Evolutionary conservation across 2,113 vertebrate species (phyloP).

Genomic region (Epinephelus fuscoguttatus): DNA sequence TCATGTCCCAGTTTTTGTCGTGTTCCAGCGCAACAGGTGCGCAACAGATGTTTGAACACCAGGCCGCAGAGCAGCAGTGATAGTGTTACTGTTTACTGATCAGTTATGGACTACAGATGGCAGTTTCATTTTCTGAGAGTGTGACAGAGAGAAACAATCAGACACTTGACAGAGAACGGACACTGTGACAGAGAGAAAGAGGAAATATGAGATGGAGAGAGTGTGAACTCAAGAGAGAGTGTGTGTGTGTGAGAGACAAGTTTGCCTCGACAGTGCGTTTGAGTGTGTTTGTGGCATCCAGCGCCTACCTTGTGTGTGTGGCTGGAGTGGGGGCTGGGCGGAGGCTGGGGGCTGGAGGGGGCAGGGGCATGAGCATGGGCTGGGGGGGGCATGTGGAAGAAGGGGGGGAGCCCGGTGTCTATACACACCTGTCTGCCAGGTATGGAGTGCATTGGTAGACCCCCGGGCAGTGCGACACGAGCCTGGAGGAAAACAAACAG

Average conservation of each 20-base stretch:
- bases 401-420: slow-evolving; percentile 81
- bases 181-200: not conserved
- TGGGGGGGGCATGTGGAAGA: slow-evolving; percentile 82
- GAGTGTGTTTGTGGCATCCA: slow-evolving; percentile 41
- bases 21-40: slow-evolving; percentile 8
- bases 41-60: slow-evolving; percentile 6
- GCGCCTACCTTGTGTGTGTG: slow-evolving; percentile 83
- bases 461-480: slow-evolving; percentile 77
- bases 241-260: slow-evolving; percentile 26
- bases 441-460: slow-evolving; percentile 82
- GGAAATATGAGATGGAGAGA: slow-evolving; percentile 24
- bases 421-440: slow-evolving; percentile 88
- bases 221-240: not conserved
- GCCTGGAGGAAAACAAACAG: slow-evolving; percentile 65
- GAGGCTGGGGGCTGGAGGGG: slow-evolving; percentile 80
- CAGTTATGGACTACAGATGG: slow-evolving; percentile 12
- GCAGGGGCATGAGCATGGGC: slow-evolving; percentile 77
- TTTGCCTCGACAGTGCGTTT: slow-evolving; percentile 32
- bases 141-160: not conserved
- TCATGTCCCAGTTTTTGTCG: not conserved
- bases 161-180: not conserved
- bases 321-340: slow-evolving; percentile 82
- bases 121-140: not conserved
- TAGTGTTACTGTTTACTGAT: slow-evolving; percentile 6
- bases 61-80: slow-evolving; percentile 6